phyloP scores from a whole-genome alignment of 2,888 invertebrate genomes.

The Philhelius pedissequus region DNA sequence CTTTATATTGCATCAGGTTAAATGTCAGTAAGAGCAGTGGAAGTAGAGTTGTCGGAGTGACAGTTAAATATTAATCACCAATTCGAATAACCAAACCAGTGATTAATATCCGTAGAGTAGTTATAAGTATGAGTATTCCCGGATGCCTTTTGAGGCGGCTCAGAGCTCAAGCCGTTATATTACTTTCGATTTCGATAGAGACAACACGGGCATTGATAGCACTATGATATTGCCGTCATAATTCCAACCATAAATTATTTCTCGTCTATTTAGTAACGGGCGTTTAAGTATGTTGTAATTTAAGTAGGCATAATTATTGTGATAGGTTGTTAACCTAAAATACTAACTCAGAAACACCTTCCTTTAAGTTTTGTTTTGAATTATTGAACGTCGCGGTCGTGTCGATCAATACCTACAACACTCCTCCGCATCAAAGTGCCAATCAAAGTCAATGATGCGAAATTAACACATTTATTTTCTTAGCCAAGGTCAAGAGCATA shows the following conservation, averaged over 20 bases:
- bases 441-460: background rate
- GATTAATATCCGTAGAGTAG: background rate
- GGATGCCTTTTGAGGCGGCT: background rate
- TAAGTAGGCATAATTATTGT: background rate
- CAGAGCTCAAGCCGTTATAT: background rate
- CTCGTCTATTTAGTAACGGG: background rate
- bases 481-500: constrained; percentile 13
- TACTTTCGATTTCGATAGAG: constrained; percentile 1
- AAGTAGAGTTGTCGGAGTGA: background rate
- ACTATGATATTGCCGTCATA: background rate
- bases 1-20: background rate
- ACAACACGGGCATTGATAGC: background rate
- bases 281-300: background rate
- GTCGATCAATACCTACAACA: background rate
- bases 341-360: background rate
- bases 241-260: background rate
- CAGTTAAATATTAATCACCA: background rate
- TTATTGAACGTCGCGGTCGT: background rate
- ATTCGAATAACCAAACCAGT: background rate
- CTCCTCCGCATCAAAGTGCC: background rate
- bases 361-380: background rate
- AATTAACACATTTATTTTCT: background rate
- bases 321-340: background rate
- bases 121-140: background rate
- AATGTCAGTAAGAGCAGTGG: background rate